Base-by-base conservation (phyloP, 2,113 vertebrate species). In the Kryptolebias marmoratus region DNA sequence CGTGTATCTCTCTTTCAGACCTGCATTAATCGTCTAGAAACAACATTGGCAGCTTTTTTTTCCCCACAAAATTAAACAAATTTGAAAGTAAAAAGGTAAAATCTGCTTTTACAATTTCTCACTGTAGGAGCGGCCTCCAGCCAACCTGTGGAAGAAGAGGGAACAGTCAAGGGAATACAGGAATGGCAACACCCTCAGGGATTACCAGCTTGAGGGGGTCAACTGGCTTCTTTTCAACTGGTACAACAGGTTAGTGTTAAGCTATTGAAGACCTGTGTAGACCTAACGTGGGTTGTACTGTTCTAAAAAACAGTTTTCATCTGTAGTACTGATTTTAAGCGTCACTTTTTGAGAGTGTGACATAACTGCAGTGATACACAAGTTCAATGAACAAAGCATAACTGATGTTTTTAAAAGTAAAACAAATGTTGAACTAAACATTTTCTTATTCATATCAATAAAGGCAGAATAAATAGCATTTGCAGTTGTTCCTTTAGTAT, bases 171-270 rank as follows among this genome's bases (percentile, higher is more conserved):
- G 97, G 86, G 95, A 98, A 77, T 99, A 99, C 83, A 96, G 96
- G 92, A 99, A 97, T 78, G 93, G 95, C 80, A 99, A 99, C 92
- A 94, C 95, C 93, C 98, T 99, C 96, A 97, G 98, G 96, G 98
- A 98, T 85, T 99, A 99, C 91, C 98, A 99, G 90, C 93, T 99
- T 58, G 97, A 99, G 91, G 98, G 98, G 88, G 96, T 99, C 85
- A 99, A 99, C 92, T 99, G 98, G 98, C 96, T 99, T 47, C 94
- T 98, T 0, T 99, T 99, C 93, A 99, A 99, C 93, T 99, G 98
- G 98, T 99, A 99, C 89, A 99, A 99, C 93, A 98, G 97, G 98
- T 99, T 92, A 85, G 93, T 89, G 58, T 64, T 16, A 57, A 53
- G 47, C 22, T 22, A 9, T 11, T 58, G 16, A 11, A 28, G 1